A percentile compares a stretch with the other conserved stretches of the same genome.
Conservation (phyloP, 1,140 invertebrate species). For the Trichonephila clavata region DNA sequence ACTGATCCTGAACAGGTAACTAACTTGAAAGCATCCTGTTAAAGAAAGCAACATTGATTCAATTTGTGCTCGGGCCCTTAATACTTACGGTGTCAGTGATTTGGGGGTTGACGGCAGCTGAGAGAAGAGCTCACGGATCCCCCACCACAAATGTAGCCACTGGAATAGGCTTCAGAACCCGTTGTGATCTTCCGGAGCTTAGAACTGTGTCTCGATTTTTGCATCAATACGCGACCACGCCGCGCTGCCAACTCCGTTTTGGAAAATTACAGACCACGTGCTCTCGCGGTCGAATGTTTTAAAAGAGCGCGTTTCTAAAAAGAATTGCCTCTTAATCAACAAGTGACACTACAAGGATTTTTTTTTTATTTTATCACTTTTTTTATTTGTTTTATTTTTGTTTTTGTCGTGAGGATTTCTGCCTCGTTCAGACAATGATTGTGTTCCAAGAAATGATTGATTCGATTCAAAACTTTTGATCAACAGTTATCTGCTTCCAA, state of each 20-base stretch:
- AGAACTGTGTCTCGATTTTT: conserved; percentile 47
- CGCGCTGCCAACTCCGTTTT: neutral
- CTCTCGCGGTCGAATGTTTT: neutral
- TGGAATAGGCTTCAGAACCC: conserved; percentile 39
- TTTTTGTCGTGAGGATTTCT: conserved; percentile 4
- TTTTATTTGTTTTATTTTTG: neutral
- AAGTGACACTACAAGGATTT: neutral
- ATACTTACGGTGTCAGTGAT: conserved; percentile 51
- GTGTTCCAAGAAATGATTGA: neutral
- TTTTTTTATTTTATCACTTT: neutral
- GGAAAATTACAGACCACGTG: neutral
- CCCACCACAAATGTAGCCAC: conserved; percentile 72
- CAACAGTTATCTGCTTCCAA: neutral
- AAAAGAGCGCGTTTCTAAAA: neutral
- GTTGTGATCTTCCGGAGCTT: conserved; percentile 25
- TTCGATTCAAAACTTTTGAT: neutral
- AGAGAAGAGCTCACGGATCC: conserved; percentile 66
- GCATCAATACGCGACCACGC: neutral
- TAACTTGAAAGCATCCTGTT: no score
- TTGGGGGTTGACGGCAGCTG: conserved; percentile 58
- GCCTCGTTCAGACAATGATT: neutral
- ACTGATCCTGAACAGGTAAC: no score
- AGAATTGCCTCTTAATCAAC: conserved; percentile 15
- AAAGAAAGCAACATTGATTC: no score
- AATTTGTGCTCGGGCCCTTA: neutral